These are phyloP conservation scores for Dorcus hopei DNA, from an alignment of 2,888 invertebrate species.

Conservation along the genomic window DNA sequence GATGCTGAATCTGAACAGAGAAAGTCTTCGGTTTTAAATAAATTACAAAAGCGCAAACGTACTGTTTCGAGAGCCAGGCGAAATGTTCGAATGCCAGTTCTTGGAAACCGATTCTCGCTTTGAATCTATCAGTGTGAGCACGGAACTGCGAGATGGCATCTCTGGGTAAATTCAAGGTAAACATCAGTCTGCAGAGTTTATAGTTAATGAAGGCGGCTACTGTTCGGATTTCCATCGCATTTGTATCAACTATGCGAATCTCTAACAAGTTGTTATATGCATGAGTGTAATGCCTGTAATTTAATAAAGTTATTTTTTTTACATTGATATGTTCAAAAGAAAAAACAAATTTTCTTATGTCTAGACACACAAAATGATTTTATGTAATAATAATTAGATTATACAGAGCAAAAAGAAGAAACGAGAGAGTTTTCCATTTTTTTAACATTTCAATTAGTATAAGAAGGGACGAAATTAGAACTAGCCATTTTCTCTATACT, in stretches of 20 bases:
- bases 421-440: too few relatives aligned
- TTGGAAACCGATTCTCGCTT: conserved; percentile 73
- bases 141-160: conserved; percentile 95
- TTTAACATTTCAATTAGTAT: too few relatives aligned
- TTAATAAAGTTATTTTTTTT: not conserved
- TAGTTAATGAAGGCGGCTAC: conserved; percentile 95
- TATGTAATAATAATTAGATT: too few relatives aligned
- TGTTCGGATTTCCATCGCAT: conserved; percentile 88
- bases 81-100: conserved; percentile 91
- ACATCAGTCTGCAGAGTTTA: conserved; percentile 89
- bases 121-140: conserved; percentile 87
- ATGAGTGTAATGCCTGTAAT: conserved; percentile 71
- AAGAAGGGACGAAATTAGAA: too few relatives aligned
- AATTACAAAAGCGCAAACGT: conserved; percentile 42
- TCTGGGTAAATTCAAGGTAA: conserved; percentile 82
- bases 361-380: too few relatives aligned
- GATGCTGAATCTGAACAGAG: conserved; percentile 56
- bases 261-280: conserved; percentile 90
- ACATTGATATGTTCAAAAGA: too few relatives aligned
- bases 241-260: conserved; percentile 83
- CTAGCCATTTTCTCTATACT: too few relatives aligned
- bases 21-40: not conserved
- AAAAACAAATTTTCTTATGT: too few relatives aligned
- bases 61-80: conserved; percentile 94
- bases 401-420: too few relatives aligned